Evolutionary conservation across 2,113 vertebrate species (phyloP), one percentile per base, ranked within the genome.

Genomic region (Pitta sordida): DNA sequence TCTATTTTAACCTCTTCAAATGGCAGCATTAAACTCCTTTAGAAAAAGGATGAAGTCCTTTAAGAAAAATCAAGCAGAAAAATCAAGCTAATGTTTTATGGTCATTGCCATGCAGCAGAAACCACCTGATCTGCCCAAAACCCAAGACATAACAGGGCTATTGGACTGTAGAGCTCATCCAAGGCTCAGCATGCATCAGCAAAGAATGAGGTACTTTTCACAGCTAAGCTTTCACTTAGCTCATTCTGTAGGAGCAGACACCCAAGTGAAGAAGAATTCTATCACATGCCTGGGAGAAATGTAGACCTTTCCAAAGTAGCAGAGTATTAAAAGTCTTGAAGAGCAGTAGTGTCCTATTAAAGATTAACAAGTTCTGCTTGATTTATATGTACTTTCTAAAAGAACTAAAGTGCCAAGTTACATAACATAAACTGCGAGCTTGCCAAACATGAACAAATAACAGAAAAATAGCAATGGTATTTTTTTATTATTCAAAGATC

Each of bases 141-240:
- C 5, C 4, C 0, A 3, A 68, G 30, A 39, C 1, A 0, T 5
- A 71, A 44, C 23, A 69, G 29, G 15, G 7, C 21, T 75, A 17
- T 39, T 51, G 6, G 6, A 11, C 20, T 34, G 0, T 48, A 41
- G 10, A 13, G 76, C 44, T 58, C 41, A 2, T 53, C 55, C 24
- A 69, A 56, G 24, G 49, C n/a, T 49, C 41, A 77, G 53, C 22
- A n/a, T 23, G 9, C 24, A n/a, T 55, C 34, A 41, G 24, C 30
- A 13, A 4, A 22, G 21, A 64, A 24, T 3, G 5, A 64, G 22
- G 56, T n/a, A 8, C 12, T 86, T 79, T 62, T 81, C 51, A 43
- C 3, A 86, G 60, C n/a, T 56, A 64, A 63, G 15, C 24, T 74
- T 83, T 67, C 73, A 17, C 30, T 86, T 48, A 70, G 30, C 23